Base-by-base conservation (phyloP, 2,888 invertebrate species). In the Plebejus argus region DNA sequence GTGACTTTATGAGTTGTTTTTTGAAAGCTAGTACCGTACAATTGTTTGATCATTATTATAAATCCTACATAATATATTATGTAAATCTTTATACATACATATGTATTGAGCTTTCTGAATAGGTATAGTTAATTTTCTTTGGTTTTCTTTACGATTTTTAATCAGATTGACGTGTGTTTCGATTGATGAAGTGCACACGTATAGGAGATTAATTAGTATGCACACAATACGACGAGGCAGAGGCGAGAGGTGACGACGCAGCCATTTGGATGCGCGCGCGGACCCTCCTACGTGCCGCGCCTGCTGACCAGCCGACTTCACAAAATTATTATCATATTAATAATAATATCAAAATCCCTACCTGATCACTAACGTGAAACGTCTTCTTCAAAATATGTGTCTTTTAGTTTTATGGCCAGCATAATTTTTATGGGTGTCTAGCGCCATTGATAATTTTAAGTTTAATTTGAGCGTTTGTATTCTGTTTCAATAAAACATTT, bases 221-320 rank as follows among this genome's bases (percentile, higher is more conserved):
- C 93, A 89, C 88, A 87, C 84, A 88, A 83, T 85, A 86, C 83
- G 78, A 85, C 84, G 83, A 85, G 85, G 79, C 83, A 82, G 83
- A 83, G 85, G 83, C 83, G 84, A 84, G 90, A 93, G 91, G 93
- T 93, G 93, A 89, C 91, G 89, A 93, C 87, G 83, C 86, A 83
- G 82, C 84, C 83, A 92, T 93, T 93, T 86, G 80, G 85, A 92
- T 93, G 92, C 93, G 87, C 82, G 82, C 80, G 81, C 84, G 87
- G 86, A 83, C 79, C 81, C 78, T 23, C 20, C 78, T 77, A 89
- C 91, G 90, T 89, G 88, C 76, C 45, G 78, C 79, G 90, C 86
- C 89, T 90, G 80, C 79, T 76, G 82, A 83, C 79, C 81, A 78
- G 80, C 80, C 80, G 83, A 83, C 82, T 82, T 84, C 82, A 85